Conservation (phyloP, 2,888 invertebrate genomes). For the Tipula vernalis region DNA sequence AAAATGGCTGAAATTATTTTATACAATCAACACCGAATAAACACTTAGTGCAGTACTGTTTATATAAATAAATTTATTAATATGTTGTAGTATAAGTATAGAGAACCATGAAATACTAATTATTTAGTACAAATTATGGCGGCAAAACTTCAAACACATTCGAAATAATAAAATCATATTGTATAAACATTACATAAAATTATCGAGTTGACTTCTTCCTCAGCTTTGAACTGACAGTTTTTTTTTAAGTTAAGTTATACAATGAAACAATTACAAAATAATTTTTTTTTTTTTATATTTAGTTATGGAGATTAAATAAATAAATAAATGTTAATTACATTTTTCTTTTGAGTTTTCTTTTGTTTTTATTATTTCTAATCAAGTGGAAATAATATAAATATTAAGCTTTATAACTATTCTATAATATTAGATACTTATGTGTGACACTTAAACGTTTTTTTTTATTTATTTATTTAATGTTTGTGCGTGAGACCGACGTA, state of each 20-base stretch:
- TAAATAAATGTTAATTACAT: not conserved
- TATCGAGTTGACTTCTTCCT: constrained; percentile 9
- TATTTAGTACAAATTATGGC: not conserved
- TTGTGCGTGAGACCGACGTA: not conserved
- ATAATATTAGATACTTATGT: not conserved
- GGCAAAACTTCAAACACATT: not conserved
- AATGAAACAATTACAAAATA: not conserved
- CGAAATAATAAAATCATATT: not conserved
- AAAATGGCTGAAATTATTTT: too few relatives aligned
- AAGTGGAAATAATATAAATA: not conserved
- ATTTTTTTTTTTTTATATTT: not conserved
- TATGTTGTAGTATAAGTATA: not conserved
- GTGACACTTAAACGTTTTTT: not conserved
- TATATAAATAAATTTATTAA: too few relatives aligned
- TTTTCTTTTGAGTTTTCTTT: not conserved
- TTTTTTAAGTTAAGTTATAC: not conserved
- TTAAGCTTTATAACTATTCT: not conserved
- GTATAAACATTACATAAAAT: constrained; percentile 8
- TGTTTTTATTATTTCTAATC: not conserved
- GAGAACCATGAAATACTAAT: not conserved
- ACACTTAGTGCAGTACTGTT: not conserved
- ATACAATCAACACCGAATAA: too few relatives aligned
- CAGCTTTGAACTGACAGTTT: not conserved
- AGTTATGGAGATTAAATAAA: not conserved
- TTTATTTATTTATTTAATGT: not conserved